These are phyloP conservation scores for Rhizoglyphus robini DNA, from an alignment of 1,140 invertebrate genomes.

Conservation along the genomic window DNA sequence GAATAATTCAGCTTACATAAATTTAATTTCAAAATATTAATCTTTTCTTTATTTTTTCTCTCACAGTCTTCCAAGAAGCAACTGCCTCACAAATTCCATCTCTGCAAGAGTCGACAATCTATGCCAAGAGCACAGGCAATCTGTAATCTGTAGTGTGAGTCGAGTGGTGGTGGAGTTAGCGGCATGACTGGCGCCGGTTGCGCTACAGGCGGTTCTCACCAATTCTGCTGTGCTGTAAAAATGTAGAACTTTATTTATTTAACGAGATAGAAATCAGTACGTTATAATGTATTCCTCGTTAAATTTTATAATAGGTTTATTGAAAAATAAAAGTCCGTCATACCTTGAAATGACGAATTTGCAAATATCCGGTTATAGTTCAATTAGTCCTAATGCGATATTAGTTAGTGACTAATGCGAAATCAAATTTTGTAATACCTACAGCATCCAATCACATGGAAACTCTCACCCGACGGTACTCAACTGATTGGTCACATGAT, in stretches of 20 bases:
- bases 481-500: slow-evolving; percentile 93
- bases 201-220: background rate
- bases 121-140: background rate
- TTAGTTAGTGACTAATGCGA: background rate
- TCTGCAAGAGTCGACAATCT: background rate
- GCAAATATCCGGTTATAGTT: no score
- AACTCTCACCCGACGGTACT: slow-evolving; percentile 72
- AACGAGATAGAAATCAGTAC: no score
- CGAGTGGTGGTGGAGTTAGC: no score
- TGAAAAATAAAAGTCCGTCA: no score
- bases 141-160: background rate
- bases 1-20: background rate
- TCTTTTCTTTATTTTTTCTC: background rate
- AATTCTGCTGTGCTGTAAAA: background rate
- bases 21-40: background rate
- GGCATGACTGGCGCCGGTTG: no score
- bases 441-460: slow-evolving; percentile 67
- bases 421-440: background rate
- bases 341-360: no score
- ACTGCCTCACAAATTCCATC: background rate
- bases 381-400: background rate
- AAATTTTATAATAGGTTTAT: no score
- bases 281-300: no score
- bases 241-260: no score
- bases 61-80: background rate